Evolutionary conservation across 2,888 invertebrate species (phyloP), one percentile per base, ranked within the genome.

Genomic region (Anagyrus pseudococci): DNA sequence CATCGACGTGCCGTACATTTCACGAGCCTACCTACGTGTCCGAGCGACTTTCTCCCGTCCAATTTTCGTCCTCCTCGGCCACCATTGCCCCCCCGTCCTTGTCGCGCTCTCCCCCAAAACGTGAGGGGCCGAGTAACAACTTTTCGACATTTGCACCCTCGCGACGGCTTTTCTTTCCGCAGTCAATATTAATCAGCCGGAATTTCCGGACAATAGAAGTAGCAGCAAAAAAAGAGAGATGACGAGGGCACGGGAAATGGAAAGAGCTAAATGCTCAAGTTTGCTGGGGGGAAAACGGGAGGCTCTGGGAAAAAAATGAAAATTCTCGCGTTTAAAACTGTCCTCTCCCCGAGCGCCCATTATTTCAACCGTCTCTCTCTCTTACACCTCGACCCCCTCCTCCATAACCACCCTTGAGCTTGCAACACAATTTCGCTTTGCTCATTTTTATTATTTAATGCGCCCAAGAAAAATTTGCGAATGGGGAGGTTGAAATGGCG

Each of bases 281-380:
- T 37, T 2, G 33, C 15, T 2, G 33, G 33, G 33, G 8, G 15
- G 33, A 22, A 49, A 54, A 22, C 46, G 40, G 20, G 26, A 0
- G 49, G 3, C n/a, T n/a, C n/a, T n/a, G n/a, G 33, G 49, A 22
- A 15, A 17, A 62, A 62, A 57, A 57, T 47, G 57, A 52, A 48
- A 62, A 62, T 25, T 37, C 29, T 43, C 44, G 43, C 37, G 44
- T 62, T 59, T 56, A 10, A n/a, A 64, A 59, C 52, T 47, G 46
- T 33, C 25, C 33, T 25, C 26, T 13, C 23, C n/a, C 22, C 15
- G 29, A 48, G 53, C 20, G 53, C 2, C 29, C 48, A 37, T 53
- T 62, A 62, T 62, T 54, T 58, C 20, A 13, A 29, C 15, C 40
- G 47, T 26, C n/a, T 41, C 2, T n/a, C 25, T 17, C 15, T 37